phyloP scores from a whole-genome alignment of 2,888 invertebrate species.

The Nomada hirtipes region DNA sequence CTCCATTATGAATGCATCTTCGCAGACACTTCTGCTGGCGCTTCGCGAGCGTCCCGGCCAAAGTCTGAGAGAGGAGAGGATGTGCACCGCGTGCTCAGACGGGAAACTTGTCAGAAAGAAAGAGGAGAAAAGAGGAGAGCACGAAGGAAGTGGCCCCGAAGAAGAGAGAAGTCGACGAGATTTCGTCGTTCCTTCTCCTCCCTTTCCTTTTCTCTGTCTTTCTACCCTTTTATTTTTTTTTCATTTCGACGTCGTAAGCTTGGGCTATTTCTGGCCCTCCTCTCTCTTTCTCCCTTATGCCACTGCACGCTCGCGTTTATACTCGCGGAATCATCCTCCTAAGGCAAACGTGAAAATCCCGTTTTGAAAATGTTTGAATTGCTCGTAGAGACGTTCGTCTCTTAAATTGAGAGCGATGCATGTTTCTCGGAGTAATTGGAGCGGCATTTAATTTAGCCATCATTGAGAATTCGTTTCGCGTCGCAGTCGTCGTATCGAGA shows the following conservation, averaged over 20 bases:
- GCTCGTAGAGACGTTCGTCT: neutral
- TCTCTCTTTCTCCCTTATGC: slow-evolving; percentile 22
- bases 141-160: slow-evolving; percentile 41
- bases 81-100: slow-evolving; percentile 54
- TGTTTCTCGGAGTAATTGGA: neutral
- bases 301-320: slow-evolving; percentile 30
- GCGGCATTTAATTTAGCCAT: neutral
- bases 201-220: slow-evolving; percentile 18
- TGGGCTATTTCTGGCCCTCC: slow-evolving; percentile 65
- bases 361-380: slow-evolving; percentile 24
- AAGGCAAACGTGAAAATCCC: slow-evolving; percentile 23
- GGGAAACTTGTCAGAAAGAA: slow-evolving; percentile 45
- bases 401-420: neutral
- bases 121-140: slow-evolving; percentile 49
- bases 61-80: neutral
- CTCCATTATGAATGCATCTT: slow-evolving; percentile 63
- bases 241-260: slow-evolving; percentile 52
- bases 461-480: too few relatives aligned
- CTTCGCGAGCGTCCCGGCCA: slow-evolving; percentile 33
- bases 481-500: too few relatives aligned
- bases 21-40: slow-evolving; percentile 42
- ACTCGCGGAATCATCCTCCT: slow-evolving; percentile 40
- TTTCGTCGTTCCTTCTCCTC: slow-evolving; percentile 57
- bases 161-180: slow-evolving; percentile 58
- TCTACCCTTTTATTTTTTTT: slow-evolving; percentile 22